Evolutionary conservation across 2,113 vertebrate genomes (phyloP).

Genomic region (Percina caprodes): DNA sequence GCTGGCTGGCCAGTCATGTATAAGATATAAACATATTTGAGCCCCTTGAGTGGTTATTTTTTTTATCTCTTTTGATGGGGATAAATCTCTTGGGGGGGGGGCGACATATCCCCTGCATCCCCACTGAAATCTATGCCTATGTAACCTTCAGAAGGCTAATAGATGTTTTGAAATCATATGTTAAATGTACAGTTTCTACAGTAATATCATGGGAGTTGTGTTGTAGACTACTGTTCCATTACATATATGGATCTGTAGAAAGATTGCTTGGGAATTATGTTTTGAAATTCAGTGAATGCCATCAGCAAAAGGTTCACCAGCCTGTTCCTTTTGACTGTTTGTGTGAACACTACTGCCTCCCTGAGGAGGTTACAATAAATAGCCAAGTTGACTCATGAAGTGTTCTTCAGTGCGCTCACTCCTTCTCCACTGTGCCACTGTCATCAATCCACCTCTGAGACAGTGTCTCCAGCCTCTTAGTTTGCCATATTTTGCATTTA

Average conservation of each 20-base stretch:
- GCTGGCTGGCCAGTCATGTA: too few relatives aligned
- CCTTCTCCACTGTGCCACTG: conserved; percentile 29
- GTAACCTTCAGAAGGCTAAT: not conserved
- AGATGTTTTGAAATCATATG: not conserved
- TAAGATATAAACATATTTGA: too few relatives aligned
- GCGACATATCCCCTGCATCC: too few relatives aligned
- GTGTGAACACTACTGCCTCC: conserved; percentile 51
- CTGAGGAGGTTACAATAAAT: conserved; percentile 32
- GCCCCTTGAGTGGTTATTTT: too few relatives aligned
- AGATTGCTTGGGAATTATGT: not conserved
- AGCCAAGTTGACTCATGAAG: conserved; percentile 32
- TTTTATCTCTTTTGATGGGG: too few relatives aligned
- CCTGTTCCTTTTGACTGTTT: not conserved
- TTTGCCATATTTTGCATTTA: not conserved
- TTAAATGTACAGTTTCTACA: not conserved
- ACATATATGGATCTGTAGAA: not conserved
- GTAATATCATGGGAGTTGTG: not conserved
- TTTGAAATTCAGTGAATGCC: not conserved
- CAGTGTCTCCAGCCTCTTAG: not conserved
- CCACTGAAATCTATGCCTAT: too few relatives aligned
- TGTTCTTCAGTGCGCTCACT: conserved; percentile 56
- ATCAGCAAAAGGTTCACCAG: not conserved
- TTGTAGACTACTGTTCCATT: not conserved
- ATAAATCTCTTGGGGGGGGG: too few relatives aligned
- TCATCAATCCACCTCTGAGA: conserved; percentile 28